Evolutionary conservation across 2,888 invertebrate species (phyloP).

Genomic region (Atherix ibis): DNA sequence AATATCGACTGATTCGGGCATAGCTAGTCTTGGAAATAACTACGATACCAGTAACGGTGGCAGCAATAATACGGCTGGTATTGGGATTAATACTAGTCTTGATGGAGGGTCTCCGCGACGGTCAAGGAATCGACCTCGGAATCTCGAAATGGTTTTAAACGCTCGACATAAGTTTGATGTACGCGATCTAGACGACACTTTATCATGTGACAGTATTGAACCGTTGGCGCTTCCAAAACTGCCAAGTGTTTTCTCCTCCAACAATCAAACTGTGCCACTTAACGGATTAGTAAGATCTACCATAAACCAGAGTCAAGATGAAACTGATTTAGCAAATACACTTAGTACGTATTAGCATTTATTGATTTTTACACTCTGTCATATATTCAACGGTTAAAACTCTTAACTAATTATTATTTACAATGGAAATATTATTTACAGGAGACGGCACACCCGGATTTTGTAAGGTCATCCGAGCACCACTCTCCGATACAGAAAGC

Average conservation of each 20-base stretch:
- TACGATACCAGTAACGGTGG: conserved; percentile 14
- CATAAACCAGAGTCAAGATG: conserved; percentile 1
- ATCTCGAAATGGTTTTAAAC: conserved; percentile 56
- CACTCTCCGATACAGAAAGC: conserved; percentile 35
- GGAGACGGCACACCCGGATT: too few species aligned
- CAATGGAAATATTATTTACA: too few species aligned
- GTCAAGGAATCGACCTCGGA: conserved; percentile 41
- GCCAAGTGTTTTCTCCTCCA: conserved; percentile 21
- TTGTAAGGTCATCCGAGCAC: too few species aligned
- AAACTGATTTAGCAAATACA: not conserved
- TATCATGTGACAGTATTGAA: conserved; percentile 30
- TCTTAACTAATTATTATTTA: conserved; percentile 1
- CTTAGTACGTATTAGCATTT: not conserved
- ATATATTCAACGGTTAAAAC: not conserved
- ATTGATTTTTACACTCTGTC: not conserved
- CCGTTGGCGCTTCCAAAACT: conserved; percentile 29
- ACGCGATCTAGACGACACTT: conserved; percentile 42
- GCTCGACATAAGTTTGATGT: conserved; percentile 62
- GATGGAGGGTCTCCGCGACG: conserved; percentile 22
- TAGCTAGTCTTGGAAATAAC: conserved; percentile 29
- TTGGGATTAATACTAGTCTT: conserved; percentile 11
- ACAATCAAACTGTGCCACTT: conserved; percentile 24
- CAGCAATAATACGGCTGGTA: conserved; percentile 8
- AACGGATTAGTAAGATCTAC: conserved; percentile 28
- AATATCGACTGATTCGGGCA: conserved; percentile 32